phyloP scores from a whole-genome alignment of 2,888 invertebrate genomes.

The Julus scandinavius region DNA sequence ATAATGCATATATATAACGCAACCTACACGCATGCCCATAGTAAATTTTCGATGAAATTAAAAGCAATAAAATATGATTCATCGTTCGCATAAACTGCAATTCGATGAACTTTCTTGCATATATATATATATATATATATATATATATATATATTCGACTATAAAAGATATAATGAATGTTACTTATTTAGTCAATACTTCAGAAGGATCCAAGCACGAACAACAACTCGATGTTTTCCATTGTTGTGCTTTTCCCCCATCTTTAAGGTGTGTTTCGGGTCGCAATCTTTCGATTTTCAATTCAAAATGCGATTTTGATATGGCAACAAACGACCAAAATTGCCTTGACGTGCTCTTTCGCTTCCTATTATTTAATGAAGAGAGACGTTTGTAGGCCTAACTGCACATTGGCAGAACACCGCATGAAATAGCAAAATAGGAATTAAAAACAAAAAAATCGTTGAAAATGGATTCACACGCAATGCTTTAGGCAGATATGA shows the following conservation, averaged over 20 bases:
- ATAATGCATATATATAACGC: neutral
- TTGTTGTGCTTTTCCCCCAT: neutral
- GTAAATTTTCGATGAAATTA: neutral
- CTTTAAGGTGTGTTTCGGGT: neutral
- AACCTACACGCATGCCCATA: neutral
- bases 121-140: too few relatives aligned
- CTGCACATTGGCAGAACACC: neutral
- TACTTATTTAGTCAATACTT: neutral
- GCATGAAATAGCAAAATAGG: neutral
- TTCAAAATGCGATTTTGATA: neutral
- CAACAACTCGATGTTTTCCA: neutral
- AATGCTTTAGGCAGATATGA: neutral
- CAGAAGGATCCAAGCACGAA: neutral
- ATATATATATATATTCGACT: neutral
- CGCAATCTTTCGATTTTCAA: neutral
- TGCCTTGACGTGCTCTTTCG: conserved; percentile 21
- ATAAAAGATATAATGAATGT: neutral
- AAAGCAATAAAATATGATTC: neutral
- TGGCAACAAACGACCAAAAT: neutral
- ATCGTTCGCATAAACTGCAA: neutral
- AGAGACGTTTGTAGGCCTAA: neutral
- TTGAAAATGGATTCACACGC: neutral
- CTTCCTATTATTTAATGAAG: conserved; percentile 14
- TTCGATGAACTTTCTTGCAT: neutral
- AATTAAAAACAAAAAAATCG: neutral